These are phyloP conservation scores for Drosophila nigricruria DNA, from an alignment of 2,888 invertebrate species.

Conservation along the genomic window DNA sequence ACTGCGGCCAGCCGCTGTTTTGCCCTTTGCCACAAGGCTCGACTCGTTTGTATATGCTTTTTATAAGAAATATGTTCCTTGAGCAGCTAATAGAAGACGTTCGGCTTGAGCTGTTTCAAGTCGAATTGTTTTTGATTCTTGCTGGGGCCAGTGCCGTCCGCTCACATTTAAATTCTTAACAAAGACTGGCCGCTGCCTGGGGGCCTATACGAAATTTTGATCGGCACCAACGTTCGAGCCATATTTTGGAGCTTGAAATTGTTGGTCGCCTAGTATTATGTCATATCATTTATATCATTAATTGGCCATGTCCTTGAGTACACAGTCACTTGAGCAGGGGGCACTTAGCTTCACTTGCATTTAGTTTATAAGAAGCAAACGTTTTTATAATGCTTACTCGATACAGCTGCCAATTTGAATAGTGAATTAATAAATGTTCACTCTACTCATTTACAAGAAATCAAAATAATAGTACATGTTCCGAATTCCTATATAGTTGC, in stretches of 20 bases:
- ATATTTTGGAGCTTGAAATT: constrained; percentile 9
- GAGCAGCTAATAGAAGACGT: constrained; percentile 39
- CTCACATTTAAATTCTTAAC: neutral
- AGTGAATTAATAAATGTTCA: constrained; percentile 12
- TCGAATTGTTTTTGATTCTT: constrained; percentile 28
- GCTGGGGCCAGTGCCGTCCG: constrained; percentile 51
- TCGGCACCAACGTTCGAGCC: constrained; percentile 30
- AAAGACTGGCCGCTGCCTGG: constrained; percentile 30
- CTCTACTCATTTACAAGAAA: constrained; percentile 26
- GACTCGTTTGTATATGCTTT: constrained; percentile 7
- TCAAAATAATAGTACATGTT: constrained; percentile 49
- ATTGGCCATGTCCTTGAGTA: neutral
- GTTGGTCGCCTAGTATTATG: constrained; percentile 50
- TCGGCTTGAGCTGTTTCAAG: constrained; percentile 46
- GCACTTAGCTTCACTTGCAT: constrained; percentile 47
- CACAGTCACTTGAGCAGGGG: constrained; percentile 36
- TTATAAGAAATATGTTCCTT: constrained; percentile 11
- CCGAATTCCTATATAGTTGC: constrained; percentile 64
- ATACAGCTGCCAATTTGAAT: constrained; percentile 58
- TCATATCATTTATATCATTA: constrained; percentile 45
- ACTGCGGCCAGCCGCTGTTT: constrained; percentile 44
- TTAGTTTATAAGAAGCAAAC: constrained; percentile 47
- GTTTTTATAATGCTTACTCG: constrained; percentile 43
- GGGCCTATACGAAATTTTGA: neutral
- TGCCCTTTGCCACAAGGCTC: constrained; percentile 42